A percentile compares a stretch with the other conserved stretches of the same genome.
phyloP scores from a whole-genome alignment of 2,113 vertebrate species.

The Hassar affinis region DNA sequence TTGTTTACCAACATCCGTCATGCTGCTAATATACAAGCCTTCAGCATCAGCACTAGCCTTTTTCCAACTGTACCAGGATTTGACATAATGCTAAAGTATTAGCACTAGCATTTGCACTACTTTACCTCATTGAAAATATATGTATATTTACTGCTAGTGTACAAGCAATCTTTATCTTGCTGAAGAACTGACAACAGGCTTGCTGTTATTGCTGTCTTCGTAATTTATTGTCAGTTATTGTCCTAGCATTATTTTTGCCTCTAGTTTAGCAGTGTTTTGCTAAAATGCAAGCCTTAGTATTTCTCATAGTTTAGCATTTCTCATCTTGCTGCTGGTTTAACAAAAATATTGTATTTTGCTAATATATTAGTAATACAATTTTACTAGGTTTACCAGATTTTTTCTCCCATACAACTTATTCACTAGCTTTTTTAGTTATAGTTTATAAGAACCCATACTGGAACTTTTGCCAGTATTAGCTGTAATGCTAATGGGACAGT shows the following conservation, averaged over 20 bases:
- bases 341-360: background rate
- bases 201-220: no score
- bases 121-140: background rate
- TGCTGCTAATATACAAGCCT: background rate
- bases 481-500: background rate
- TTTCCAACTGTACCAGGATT: background rate
- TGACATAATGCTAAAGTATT: background rate
- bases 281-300: background rate
- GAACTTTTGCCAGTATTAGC: background rate
- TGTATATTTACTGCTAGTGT: background rate
- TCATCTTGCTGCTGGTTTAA: background rate
- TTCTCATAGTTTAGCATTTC: background rate
- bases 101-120: constrained; percentile 2
- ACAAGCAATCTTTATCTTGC: background rate
- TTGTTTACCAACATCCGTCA: background rate
- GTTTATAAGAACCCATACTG: background rate
- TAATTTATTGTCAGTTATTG: background rate
- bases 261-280: background rate
- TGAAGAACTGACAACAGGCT: no score
- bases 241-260: background rate
- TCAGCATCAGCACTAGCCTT: background rate
- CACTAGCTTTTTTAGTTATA: background rate
- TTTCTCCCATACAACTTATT: background rate
- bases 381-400: background rate
- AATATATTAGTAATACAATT: background rate